These are phyloP conservation scores for Drosophila anomalata DNA, from an alignment of 2,888 invertebrate species.

Conservation along the genomic window DNA sequence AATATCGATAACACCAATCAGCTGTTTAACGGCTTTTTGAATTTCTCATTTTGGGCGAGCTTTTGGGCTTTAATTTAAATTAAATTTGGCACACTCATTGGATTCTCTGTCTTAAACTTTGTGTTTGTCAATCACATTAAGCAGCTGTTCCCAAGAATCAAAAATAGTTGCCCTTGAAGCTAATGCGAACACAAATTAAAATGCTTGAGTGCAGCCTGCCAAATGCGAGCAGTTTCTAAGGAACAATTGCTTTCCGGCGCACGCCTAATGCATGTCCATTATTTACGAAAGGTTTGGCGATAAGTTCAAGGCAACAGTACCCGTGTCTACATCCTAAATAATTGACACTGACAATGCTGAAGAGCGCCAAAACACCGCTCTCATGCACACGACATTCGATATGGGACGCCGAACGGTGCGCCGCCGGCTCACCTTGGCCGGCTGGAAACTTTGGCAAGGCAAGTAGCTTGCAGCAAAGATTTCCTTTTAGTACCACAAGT, in stretches of 20 bases:
- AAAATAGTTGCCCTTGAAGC: conserved; percentile 41
- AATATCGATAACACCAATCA: background rate
- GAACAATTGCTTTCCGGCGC: conserved; percentile 61
- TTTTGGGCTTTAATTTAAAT: background rate
- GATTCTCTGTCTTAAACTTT: background rate
- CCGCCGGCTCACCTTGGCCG: conserved; percentile 71
- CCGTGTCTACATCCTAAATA: conserved; percentile 32
- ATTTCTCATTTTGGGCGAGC: background rate
- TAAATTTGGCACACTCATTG: background rate
- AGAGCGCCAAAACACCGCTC: conserved; percentile 65
- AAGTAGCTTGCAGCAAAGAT: conserved; percentile 71
- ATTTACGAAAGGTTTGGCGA: conserved; percentile 60
- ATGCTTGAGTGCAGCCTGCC: conserved; percentile 46
- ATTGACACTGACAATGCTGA: conserved; percentile 60
- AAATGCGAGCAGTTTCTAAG: conserved; percentile 42
- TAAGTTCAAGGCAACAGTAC: conserved; percentile 65
- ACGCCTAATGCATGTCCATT: conserved; percentile 36
- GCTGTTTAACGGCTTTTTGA: conserved; percentile 1
- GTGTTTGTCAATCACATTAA: conserved; percentile 2
- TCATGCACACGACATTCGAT: conserved; percentile 67
- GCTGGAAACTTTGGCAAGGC: conserved; percentile 65
- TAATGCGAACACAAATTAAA: conserved; percentile 38
- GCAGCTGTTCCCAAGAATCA: conserved; percentile 44
- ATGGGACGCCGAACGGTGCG: conserved; percentile 39
- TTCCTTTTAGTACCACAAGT: conserved; percentile 67